These are phyloP conservation scores for Rhynchophorus ferrugineus DNA, from an alignment of 1,140 invertebrate genomes.

Conservation along the genomic window DNA sequence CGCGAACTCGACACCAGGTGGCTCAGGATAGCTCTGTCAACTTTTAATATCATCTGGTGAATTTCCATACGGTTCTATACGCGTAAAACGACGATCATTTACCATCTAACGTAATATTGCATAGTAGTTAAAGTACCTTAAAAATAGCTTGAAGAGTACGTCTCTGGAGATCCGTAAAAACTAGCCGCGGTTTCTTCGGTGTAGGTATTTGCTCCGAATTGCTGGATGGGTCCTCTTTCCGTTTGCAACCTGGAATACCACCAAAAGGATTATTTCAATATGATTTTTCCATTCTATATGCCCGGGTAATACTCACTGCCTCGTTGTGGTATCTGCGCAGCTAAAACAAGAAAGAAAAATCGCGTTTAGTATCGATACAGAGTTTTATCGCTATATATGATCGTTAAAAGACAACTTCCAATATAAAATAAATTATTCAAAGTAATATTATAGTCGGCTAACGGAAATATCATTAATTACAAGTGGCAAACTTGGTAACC, in stretches of 20 bases:
- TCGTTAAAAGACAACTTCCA: neutral
- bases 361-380: neutral
- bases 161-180: conserved; percentile 99
- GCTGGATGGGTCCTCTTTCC: conserved; percentile 88
- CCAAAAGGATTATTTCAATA: neutral
- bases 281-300: neutral
- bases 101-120: no score
- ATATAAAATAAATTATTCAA: neutral
- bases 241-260: conserved; percentile 76
- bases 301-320: conserved; percentile 77
- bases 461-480: neutral
- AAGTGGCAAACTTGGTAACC: conserved; percentile 20
- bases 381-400: no score
- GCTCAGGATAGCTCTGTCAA: neutral
- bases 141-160: conserved; percentile 99
- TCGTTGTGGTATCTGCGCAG: conserved; percentile 82
- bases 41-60: neutral
- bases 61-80: neutral
- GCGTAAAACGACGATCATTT: no score
- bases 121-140: no score
- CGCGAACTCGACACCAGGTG: neutral
- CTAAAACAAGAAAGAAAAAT: conserved; percentile 59
- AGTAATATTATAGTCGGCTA: neutral
- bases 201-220: conserved; percentile 74
- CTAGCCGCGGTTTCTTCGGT: conserved; percentile 97